Evolutionary conservation across 2,888 invertebrate species (phyloP).

Genomic region (Therioaphis trifolii): DNA sequence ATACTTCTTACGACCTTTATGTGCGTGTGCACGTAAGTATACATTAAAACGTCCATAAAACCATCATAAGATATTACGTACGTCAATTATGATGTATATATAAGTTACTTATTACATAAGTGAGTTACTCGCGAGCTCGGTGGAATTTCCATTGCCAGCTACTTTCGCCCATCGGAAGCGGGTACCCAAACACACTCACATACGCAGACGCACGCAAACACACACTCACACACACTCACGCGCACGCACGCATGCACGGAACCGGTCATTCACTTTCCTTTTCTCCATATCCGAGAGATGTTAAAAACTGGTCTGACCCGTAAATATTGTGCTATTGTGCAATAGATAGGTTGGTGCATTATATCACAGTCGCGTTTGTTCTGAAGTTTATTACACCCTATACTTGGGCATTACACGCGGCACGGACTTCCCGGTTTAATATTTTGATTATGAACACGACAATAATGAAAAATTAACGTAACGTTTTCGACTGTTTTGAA

Average conservation of each 20-base stretch:
- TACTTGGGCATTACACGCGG: neutral
- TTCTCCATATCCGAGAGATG: neutral
- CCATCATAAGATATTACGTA: neutral
- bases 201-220: too few relatives aligned
- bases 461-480: too few relatives aligned
- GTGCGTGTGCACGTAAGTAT: neutral
- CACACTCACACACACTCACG: too few relatives aligned
- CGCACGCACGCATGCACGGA: neutral
- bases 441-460: neutral
- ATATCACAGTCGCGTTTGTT: slow-evolving; percentile 6
- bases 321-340: slow-evolving; percentile 43
- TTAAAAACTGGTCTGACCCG: slow-evolving; percentile 36
- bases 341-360: neutral
- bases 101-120: too few relatives aligned
- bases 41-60: neutral
- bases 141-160: slow-evolving; percentile 27
- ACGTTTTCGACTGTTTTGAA: too few relatives aligned
- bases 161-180: slow-evolving; percentile 57
- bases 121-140: too few relatives aligned
- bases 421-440: slow-evolving; percentile 17
- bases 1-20: slow-evolving; percentile 26
- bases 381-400: neutral
- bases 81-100: too few relatives aligned
- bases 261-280: slow-evolving; percentile 61
- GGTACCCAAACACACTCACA: too few relatives aligned